phyloP scores from a whole-genome alignment of 2,797 vertebrate species.

The Fratercula arctica region DNA sequence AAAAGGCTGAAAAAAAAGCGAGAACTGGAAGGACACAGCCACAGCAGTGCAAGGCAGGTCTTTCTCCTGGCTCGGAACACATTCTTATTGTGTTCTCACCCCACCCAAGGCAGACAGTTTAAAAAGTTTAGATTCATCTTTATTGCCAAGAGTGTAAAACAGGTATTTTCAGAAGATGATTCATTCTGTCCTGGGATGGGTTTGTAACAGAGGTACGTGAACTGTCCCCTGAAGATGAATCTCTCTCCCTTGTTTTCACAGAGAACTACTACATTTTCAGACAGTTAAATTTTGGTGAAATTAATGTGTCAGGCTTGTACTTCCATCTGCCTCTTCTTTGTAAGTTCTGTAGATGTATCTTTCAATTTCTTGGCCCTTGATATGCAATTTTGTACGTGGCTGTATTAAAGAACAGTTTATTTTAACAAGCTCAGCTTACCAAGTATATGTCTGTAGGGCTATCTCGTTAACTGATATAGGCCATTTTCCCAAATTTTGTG shows the following conservation, averaged over 20 bases:
- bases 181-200: not conserved
- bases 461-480: not conserved
- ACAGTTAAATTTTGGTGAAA: not conserved
- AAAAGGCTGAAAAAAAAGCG: not conserved
- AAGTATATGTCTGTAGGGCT: not conserved
- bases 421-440: not conserved
- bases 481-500: not conserved
- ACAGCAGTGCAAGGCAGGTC: not conserved
- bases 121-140: not conserved
- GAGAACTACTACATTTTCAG: not conserved
- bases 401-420: not conserved
- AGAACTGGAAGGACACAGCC: not conserved
- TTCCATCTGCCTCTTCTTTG: not conserved
- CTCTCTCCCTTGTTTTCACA: not conserved
- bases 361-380: not conserved
- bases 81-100: fast-evolving
- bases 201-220: not conserved
- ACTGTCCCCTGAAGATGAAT: not conserved
- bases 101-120: not conserved
- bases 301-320: not conserved
- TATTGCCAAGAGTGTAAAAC: not conserved
- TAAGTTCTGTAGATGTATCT: not conserved
- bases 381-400: not conserved
- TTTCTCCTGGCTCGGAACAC: not conserved
- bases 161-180: not conserved